phyloP scores from a whole-genome alignment of 2,797 vertebrate species.

The Takifugu rubripes region DNA sequence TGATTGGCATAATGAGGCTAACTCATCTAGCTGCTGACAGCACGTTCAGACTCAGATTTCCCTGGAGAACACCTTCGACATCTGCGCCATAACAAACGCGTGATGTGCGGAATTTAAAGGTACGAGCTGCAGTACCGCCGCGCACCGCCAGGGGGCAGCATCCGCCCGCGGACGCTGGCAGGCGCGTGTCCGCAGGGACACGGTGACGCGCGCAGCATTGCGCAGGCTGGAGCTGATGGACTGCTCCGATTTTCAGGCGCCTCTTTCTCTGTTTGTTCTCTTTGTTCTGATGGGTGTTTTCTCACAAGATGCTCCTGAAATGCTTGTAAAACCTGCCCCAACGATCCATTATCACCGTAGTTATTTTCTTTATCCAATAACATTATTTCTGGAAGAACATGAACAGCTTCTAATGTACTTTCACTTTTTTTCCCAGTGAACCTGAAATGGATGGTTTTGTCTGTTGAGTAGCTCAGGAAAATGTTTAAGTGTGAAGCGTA shows the following conservation, averaged over 20 bases:
- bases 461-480: too few species aligned
- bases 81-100: slow-evolving; percentile 52
- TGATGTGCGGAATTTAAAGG: slow-evolving; percentile 56
- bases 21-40: slow-evolving; percentile 1
- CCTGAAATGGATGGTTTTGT: too few species aligned
- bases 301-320: too few species aligned
- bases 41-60: slow-evolving; percentile 20
- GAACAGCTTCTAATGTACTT: too few species aligned
- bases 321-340: neutral
- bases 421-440: too few species aligned
- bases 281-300: neutral
- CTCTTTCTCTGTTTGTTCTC: neutral
- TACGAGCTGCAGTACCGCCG: slow-evolving; percentile 16
- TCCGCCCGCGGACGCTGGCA: slow-evolving; percentile 21
- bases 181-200: slow-evolving; percentile 17
- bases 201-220: slow-evolving; percentile 38
- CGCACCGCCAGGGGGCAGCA: slow-evolving; percentile 77
- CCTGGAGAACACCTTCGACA: slow-evolving; percentile 28
- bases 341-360: neutral
- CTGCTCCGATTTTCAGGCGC: slow-evolving; percentile 40
- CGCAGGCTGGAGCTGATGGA: slow-evolving; percentile 38
- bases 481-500: too few species aligned
- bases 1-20: slow-evolving; percentile 27
- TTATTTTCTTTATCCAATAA: neutral
- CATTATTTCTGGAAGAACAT: too few species aligned